phyloP scores from a whole-genome alignment of 2,888 invertebrate species.

The Neoscelio sp. region DNA sequence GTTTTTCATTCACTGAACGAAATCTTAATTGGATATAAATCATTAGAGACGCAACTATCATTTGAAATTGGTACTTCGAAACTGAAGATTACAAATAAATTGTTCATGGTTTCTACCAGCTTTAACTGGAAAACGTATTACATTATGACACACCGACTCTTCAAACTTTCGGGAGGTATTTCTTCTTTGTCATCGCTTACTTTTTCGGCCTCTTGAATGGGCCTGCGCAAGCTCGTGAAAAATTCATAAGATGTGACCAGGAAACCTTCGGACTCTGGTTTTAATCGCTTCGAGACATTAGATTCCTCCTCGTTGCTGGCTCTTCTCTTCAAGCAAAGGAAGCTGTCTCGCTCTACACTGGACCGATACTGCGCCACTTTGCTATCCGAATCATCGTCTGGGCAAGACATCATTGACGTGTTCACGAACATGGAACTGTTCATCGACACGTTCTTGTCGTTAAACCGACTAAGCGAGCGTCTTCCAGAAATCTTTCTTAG shows the following conservation, averaged over 20 bases:
- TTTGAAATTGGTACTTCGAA: no score
- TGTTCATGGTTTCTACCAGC: no score
- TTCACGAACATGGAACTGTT: conserved; percentile 81
- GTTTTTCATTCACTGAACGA: no score
- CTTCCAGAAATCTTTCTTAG: conserved; percentile 79
- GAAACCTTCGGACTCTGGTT: conserved; percentile 10
- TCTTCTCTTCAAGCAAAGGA: conserved; percentile 33
- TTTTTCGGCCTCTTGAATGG: conserved; percentile 17
- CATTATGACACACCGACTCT: conserved; percentile 47
- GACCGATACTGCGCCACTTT: conserved; percentile 27
- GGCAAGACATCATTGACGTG: conserved; percentile 76
- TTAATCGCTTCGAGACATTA: conserved; percentile 28
- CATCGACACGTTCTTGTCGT: conserved; percentile 77
- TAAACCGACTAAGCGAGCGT: conserved; percentile 76
- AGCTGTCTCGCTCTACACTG: conserved; percentile 16
- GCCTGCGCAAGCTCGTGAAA: conserved; percentile 42
- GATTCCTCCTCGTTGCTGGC: conserved; percentile 1
- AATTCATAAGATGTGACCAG: conserved; percentile 19
- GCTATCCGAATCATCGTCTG: conserved; percentile 57
- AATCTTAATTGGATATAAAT: no score
- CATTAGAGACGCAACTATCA: no score
- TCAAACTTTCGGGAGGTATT: not conserved
- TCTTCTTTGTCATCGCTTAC: not conserved
- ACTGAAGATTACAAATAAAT: no score
- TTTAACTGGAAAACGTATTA: no score